Conservation (phyloP, 2,888 invertebrate species). For the Pyrocoelia pectoralis region DNA sequence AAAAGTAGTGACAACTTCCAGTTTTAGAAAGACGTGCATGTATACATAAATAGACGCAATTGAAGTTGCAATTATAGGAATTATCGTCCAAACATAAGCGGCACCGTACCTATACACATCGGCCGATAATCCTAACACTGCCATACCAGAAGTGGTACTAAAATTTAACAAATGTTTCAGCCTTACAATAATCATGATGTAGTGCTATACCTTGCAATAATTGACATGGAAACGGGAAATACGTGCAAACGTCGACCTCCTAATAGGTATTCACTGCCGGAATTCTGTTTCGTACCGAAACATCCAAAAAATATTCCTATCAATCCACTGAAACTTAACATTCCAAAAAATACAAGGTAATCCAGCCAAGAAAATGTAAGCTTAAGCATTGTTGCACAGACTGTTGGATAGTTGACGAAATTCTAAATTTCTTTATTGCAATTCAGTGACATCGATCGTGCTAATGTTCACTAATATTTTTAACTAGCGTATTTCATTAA, state of each 20-base stretch:
- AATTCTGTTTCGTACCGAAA: neutral
- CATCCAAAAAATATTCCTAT: neutral
- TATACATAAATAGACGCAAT: conserved; percentile 54
- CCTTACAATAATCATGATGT: neutral
- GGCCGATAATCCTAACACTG: conserved; percentile 73
- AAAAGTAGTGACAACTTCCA: conserved; percentile 71
- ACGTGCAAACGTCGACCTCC: conserved; percentile 75
- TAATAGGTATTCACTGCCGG: conserved; percentile 66
- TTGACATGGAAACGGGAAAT: conserved; percentile 73
- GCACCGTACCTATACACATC: conserved; percentile 76
- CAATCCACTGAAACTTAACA: neutral
- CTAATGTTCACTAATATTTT: no score
- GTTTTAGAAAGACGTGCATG: conserved; percentile 70
- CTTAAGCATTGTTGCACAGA: neutral
- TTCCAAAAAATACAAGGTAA: neutral
- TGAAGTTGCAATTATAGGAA: conserved; percentile 56
- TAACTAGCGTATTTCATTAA: no score
- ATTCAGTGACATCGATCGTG: no score
- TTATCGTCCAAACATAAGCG: conserved; percentile 62
- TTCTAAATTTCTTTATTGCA: no score
- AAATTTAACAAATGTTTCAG: neutral
- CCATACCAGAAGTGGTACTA: conserved; percentile 76
- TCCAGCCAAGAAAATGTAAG: neutral
- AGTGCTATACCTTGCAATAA: conserved; percentile 68
- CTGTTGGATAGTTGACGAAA: no score